These are phyloP conservation scores for Rissa tridactyla DNA, from an alignment of 2,113 vertebrate genomes.

Conservation along the genomic window DNA sequence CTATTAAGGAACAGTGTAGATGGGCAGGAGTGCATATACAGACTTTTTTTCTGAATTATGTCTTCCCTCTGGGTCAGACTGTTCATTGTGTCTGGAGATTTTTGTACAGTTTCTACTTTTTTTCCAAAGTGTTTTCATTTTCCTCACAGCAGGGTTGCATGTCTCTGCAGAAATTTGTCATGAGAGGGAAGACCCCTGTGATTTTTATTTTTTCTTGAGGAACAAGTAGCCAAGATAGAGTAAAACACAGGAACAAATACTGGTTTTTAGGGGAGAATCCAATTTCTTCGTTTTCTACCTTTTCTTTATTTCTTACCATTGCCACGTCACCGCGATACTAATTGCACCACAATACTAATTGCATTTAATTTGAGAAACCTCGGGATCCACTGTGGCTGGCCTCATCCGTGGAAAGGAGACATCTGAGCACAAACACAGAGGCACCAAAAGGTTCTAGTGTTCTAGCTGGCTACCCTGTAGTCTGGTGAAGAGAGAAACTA, in stretches of 20 bases:
- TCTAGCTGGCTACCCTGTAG: not conserved
- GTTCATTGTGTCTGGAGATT: not conserved
- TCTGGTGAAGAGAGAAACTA: not conserved
- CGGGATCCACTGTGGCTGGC: not conserved
- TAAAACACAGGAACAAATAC: not conserved
- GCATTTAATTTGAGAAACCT: constrained; percentile 43
- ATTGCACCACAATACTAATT: not conserved
- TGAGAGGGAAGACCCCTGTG: not conserved
- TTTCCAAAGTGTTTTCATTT: not conserved
- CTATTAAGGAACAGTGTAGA: not conserved
- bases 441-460: not conserved
- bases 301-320: constrained; percentile 31
- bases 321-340: constrained; percentile 24
- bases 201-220: not conserved
- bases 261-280: constrained; percentile 1
- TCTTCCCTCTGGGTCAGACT: not conserved
- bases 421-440: not conserved
- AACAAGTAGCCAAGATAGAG: not conserved
- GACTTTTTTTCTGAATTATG: not conserved
- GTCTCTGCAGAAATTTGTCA: not conserved
- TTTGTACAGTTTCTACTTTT: not conserved
- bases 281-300: not conserved
- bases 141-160: not conserved
- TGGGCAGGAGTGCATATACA: not conserved
- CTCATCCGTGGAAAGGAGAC: not conserved